Evolutionary conservation across 2,797 vertebrate genomes (phyloP), one percentile per base, ranked within the genome.

Genomic region (Cetoscarus ocellatus): DNA sequence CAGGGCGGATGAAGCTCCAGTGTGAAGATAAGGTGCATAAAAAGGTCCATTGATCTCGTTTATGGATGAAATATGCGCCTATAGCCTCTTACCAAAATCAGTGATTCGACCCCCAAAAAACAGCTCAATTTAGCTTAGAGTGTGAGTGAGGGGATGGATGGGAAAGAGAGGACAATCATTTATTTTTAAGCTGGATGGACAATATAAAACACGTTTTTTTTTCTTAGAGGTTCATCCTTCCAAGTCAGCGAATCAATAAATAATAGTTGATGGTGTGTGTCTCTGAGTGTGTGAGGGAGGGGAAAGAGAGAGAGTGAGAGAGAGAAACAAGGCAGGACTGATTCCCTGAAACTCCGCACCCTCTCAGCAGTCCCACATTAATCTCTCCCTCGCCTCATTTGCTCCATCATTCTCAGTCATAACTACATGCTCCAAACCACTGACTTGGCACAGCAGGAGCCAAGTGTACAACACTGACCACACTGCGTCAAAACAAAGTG

Each of bases 401-500:
- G 34, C 35, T 50, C 43, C 8, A 14, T 47, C 59, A n/a, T 36
- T 61, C 47, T n/a, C 18, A n/a, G 59, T 52, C 43, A 40, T 49
- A 62, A 63, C 49, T 47, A 67, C 2, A 63, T 48, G 56, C 40
- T 65, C 47, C 15, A 39, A 61, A 73, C 59, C 1, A 47, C 27
- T 61, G 42, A 67, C 8, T 50, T 64, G 38, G 34, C 8, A 19
- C 9, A 35, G 15, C 7, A 36, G 36, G 38, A 8, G 60, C 42
- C 15, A 35, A 19, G 36, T 45, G 56, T 19, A 49, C 45, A 55
- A 19, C 54, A 15, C 67, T 55, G 75, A 63, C 73, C 86, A 86
- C 78, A 88, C 83, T 90, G 90, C 89, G 91, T 89, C 90, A 90
- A 91, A 84, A 47, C 27, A 49, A 27, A 56, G 91, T 88, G 89